phyloP scores from a whole-genome alignment of 2,797 vertebrate species.

The Gephyroberyx darwinii region DNA sequence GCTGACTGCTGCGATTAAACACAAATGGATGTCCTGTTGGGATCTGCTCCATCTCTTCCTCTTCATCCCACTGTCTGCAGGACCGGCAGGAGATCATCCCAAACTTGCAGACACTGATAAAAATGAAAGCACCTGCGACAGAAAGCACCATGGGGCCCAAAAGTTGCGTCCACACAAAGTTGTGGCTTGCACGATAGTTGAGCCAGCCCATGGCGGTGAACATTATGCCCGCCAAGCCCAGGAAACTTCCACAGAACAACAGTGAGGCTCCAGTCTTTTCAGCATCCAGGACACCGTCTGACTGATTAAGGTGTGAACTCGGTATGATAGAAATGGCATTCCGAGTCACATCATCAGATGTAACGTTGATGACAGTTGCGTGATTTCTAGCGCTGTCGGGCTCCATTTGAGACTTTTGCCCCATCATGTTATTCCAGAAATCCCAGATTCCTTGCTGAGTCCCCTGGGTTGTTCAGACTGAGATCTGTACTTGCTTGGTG shows the following conservation, averaged over 20 bases:
- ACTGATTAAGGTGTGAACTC: constrained; percentile 65
- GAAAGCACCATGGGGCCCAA: constrained; percentile 87
- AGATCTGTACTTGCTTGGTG: not conserved
- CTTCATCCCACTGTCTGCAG: constrained; percentile 75
- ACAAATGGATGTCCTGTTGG: constrained; percentile 77
- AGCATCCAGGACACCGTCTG: constrained; percentile 74
- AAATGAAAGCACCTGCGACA: constrained; percentile 82
- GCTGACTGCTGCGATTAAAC: constrained; percentile 82
- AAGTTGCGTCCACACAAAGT: constrained; percentile 84
- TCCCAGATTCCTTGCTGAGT: not conserved
- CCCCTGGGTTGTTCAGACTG: not conserved
- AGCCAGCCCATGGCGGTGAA: constrained; percentile 87
- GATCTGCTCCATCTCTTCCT: constrained; percentile 54
- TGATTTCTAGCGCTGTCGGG: not conserved
- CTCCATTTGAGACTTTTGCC: constrained; percentile 28
- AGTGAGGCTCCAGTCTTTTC: constrained; percentile 82
- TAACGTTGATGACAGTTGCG: constrained; percentile 17
- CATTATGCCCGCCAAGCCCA: constrained; percentile 83
- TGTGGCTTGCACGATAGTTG: constrained; percentile 62
- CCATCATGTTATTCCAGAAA: constrained; percentile 24
- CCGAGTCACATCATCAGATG: constrained; percentile 70
- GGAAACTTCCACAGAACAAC: constrained; percentile 85
- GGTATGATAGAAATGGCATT: constrained; percentile 65
- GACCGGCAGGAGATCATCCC: constrained; percentile 77
- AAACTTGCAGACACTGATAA: constrained; percentile 86